phyloP scores from a whole-genome alignment of 2,113 vertebrate species.

The Halichoeres trimaculatus region DNA sequence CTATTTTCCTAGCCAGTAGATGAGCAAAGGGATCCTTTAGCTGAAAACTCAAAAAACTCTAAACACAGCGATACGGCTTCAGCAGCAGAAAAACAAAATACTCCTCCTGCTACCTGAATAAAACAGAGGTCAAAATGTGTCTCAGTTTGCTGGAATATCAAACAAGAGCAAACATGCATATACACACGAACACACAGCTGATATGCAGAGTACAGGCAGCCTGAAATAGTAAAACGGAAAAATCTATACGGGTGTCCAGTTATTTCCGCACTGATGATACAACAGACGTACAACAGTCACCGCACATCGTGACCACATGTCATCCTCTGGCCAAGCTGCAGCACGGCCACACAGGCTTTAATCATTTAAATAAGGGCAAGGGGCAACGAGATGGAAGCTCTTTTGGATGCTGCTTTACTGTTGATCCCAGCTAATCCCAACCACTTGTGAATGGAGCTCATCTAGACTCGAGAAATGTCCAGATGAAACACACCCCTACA shows the following conservation, averaged over 20 bases:
- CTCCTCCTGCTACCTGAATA: constrained; percentile 10
- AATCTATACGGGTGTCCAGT: constrained; percentile 81
- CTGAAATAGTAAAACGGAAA: constrained; percentile 80
- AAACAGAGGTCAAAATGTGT: constrained; percentile 5
- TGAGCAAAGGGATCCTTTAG: constrained; percentile 30
- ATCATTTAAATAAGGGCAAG: constrained; percentile 50
- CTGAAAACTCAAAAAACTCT: constrained; percentile 24
- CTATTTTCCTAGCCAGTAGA: constrained; percentile 39
- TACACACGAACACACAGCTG: constrained; percentile 27
- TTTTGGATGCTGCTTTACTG: constrained; percentile 38
- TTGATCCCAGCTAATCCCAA: constrained; percentile 54
- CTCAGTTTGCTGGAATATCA: constrained; percentile 7
- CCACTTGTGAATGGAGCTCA: constrained; percentile 41
- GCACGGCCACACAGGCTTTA: constrained; percentile 31
- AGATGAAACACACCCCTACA: constrained; percentile 14
- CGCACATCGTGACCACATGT: constrained; percentile 64
- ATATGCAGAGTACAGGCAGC: constrained; percentile 40
- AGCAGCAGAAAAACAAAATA: constrained; percentile 16
- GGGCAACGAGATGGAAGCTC: constrained; percentile 36
- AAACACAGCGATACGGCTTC: constrained; percentile 17
- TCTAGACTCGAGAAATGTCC: constrained; percentile 38
- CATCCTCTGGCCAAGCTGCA: constrained; percentile 52
- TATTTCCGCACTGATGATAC: constrained; percentile 72
- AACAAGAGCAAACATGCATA: constrained; percentile 24
- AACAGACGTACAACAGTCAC: constrained; percentile 53